A percentile compares a stretch with the other conserved stretches of the same genome.
Evolutionary conservation across 1,140 invertebrate genomes (phyloP).

Genomic region (Rhagoletis pomonella): DNA sequence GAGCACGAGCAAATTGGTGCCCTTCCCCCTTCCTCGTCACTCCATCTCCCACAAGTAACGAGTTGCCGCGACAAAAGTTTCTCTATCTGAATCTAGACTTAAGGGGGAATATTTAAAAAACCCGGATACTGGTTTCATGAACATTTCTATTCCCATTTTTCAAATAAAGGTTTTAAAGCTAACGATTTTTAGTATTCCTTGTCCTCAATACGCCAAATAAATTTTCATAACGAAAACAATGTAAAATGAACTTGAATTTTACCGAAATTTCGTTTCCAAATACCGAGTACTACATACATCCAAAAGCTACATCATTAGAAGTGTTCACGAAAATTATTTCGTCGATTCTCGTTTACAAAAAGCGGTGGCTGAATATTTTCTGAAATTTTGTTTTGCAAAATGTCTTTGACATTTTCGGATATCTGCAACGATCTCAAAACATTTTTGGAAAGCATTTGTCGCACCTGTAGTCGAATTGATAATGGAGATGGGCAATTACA

Average conservation of each 20-base stretch:
- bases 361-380: not conserved
- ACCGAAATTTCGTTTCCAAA: not conserved
- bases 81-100: no score
- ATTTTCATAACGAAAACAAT: no score
- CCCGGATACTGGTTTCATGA: no score
- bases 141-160: no score
- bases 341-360: not conserved
- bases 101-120: no score
- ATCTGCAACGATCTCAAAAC: constrained; percentile 54
- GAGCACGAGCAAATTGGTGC: no score
- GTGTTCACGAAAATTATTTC: not conserved
- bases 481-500: constrained; percentile 53
- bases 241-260: not conserved
- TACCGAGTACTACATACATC: not conserved
- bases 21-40: no score
- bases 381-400: not conserved
- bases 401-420: constrained; percentile 49
- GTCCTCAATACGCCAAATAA: no score
- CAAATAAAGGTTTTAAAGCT: no score
- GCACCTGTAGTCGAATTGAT: constrained; percentile 55
- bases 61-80: no score
- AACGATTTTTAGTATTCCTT: no score
- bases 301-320: not conserved
- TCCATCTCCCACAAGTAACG: no score
- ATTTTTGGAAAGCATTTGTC: constrained; percentile 55